Conservation (phyloP, 1,140 invertebrate species). For the Potamilus streckersoni region DNA sequence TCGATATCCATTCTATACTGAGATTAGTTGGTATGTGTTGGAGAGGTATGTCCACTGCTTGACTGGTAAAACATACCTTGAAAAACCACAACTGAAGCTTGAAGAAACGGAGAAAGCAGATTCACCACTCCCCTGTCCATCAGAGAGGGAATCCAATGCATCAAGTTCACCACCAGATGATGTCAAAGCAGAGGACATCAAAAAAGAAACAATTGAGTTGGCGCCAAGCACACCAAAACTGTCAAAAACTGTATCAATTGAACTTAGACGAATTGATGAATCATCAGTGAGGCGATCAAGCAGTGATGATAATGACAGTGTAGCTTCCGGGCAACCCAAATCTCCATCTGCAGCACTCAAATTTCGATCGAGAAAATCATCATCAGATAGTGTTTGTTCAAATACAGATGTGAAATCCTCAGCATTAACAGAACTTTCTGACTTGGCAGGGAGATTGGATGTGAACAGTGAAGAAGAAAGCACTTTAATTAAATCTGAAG, state of each 20-base stretch:
- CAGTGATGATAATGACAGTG: constrained; percentile 43
- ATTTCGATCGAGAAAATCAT: constrained; percentile 32
- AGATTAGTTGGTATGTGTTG: constrained; percentile 98
- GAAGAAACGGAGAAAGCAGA: constrained; percentile 85
- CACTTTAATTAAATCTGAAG: constrained; percentile 14
- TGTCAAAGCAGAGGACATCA: too few relatives aligned
- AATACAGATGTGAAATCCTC: constrained; percentile 36
- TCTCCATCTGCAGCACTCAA: constrained; percentile 28
- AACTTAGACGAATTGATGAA: constrained; percentile 57
- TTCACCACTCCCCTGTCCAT: too few relatives aligned
- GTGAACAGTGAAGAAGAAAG: constrained; percentile 4
- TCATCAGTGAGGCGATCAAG: constrained; percentile 23
- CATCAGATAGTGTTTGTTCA: constrained; percentile 43
- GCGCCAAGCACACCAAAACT: constrained; percentile 37
- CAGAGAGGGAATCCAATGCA: too few relatives aligned
- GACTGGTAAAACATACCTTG: constrained; percentile 88
- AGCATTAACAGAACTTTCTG: constrained; percentile 18
- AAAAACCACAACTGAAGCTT: constrained; percentile 83
- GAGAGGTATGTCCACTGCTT: constrained; percentile 92
- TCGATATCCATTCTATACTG: constrained; percentile 96
- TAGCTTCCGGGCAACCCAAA: constrained; percentile 22
- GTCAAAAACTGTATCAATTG: constrained; percentile 52
- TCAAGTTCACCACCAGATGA: too few relatives aligned
- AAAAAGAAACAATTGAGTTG: constrained; percentile 1
- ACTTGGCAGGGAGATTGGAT: too few relatives aligned